These are phyloP conservation scores for Triops cancriformis DNA, from an alignment of 1,140 invertebrate species.

Conservation along the genomic window DNA sequence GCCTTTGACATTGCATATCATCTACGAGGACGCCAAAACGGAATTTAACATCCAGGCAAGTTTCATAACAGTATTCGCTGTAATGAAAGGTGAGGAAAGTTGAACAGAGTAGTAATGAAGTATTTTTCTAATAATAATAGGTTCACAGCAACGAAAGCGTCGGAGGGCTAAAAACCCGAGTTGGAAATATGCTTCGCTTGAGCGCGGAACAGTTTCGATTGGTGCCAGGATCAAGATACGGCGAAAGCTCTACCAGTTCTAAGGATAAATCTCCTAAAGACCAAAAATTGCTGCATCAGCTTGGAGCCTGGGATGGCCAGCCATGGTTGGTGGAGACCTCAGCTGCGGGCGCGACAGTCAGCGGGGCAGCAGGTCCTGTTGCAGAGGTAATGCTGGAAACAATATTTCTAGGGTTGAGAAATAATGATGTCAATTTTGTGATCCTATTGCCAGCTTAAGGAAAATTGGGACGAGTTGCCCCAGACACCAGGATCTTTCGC, in stretches of 20 bases:
- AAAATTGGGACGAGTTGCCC: slow-evolving; percentile 34
- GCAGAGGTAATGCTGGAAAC: slow-evolving; percentile 29
- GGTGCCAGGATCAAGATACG: slow-evolving; percentile 15
- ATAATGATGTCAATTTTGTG: too few species aligned
- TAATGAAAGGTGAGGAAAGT: not conserved
- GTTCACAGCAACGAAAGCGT: slow-evolving; percentile 44
- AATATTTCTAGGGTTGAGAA: slow-evolving; percentile 15
- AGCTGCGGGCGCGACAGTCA: slow-evolving; percentile 27
- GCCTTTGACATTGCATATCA: slow-evolving; percentile 41
- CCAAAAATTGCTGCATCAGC: slow-evolving; percentile 41
- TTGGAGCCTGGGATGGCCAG: slow-evolving; percentile 40
- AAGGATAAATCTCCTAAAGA: slow-evolving; percentile 38
- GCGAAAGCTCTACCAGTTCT: slow-evolving; percentile 23
- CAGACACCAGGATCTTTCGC: slow-evolving; percentile 23
- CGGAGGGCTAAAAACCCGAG: slow-evolving; percentile 39
- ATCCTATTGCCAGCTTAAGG: slow-evolving; percentile 20
- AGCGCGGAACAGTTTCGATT: slow-evolving; percentile 39
- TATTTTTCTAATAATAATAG: slow-evolving; percentile 29
- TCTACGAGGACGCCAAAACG: slow-evolving; percentile 40
- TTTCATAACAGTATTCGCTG: slow-evolving; percentile 16
- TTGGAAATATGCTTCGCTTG: slow-evolving; percentile 33
- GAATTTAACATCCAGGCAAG: slow-evolving; percentile 40
- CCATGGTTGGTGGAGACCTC: slow-evolving; percentile 31
- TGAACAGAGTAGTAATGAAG: not conserved
- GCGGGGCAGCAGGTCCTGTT: slow-evolving; percentile 29